Evolutionary conservation across 2,113 vertebrate species (phyloP).

Genomic region (Pycnonotus jocosus): DNA sequence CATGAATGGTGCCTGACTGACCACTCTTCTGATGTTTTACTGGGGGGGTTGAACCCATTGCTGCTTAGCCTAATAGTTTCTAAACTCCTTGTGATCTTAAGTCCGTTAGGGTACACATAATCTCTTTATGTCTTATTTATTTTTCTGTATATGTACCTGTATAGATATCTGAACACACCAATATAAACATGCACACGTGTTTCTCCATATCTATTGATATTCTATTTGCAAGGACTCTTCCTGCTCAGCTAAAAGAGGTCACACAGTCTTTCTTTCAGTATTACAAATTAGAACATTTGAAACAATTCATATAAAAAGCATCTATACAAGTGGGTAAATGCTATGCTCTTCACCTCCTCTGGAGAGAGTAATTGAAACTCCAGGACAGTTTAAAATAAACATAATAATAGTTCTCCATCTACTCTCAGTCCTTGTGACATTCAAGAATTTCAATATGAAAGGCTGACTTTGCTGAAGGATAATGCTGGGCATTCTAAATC

Average conservation of each 20-base stretch:
- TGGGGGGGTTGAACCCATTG: neutral
- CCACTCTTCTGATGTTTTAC: neutral
- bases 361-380: neutral
- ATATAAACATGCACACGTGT: neutral
- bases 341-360: neutral
- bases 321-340: neutral
- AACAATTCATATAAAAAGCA: neutral
- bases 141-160: neutral
- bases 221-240: neutral
- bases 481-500: conserved; percentile 24
- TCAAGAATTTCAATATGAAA: conserved; percentile 46
- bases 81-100: neutral
- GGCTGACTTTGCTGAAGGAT: conserved; percentile 37
- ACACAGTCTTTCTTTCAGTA: neutral
- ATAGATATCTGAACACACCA: neutral
- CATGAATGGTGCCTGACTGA: neutral
- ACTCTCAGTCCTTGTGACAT: conserved; percentile 18
- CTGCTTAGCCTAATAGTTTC: neutral
- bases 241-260: neutral
- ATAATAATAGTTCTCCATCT: conserved; percentile 30
- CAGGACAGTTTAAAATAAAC: conserved; percentile 29
- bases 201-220: neutral
- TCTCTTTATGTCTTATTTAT: neutral
- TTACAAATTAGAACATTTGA: neutral
- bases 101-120: neutral